Percentiles rank a stretch among this genome's conserved stretches.
These are phyloP conservation scores for Antheraea assamensis DNA, from an alignment of 2,888 invertebrate genomes.

Conservation along the genomic window DNA sequence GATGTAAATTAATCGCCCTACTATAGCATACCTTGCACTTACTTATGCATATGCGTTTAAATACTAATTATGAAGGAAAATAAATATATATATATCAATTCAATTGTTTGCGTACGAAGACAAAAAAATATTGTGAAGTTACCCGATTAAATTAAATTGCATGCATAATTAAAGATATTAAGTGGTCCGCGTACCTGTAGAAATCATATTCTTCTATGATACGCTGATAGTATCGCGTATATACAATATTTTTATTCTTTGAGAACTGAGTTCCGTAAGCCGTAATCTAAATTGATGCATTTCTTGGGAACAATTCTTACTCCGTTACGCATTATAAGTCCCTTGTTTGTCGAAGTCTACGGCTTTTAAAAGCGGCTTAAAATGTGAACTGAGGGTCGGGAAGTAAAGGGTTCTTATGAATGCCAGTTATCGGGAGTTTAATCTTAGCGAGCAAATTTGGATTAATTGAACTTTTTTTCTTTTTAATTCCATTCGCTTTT, in stretches of 20 bases:
- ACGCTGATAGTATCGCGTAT: not conserved
- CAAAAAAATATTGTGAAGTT: conserved; percentile 19
- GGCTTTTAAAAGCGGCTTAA: conserved; percentile 78
- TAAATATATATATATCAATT: conserved; percentile 73
- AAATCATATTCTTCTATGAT: too few species aligned
- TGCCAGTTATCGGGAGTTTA: conserved; percentile 74
- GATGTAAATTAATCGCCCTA: conserved; percentile 73
- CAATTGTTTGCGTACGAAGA: conserved; percentile 62
- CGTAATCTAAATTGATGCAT: conserved; percentile 57
- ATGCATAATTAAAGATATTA: conserved; percentile 44
- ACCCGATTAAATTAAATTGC: conserved; percentile 61
- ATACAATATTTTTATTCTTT: conserved; percentile 35
- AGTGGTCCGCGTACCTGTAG: not conserved
- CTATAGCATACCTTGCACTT: conserved; percentile 58
- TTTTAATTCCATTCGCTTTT: conserved; percentile 69
- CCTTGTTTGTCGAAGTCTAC: conserved; percentile 75
- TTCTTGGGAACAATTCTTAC: conserved; percentile 65
- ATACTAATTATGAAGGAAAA: conserved; percentile 76
- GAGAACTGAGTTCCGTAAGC: conserved; percentile 40
- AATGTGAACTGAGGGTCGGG: conserved; percentile 64
- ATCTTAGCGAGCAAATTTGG: conserved; percentile 80
- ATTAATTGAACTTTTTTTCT: conserved; percentile 81
- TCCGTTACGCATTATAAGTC: conserved; percentile 74
- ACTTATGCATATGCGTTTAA: conserved; percentile 71
- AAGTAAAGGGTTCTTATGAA: conserved; percentile 77